Evolutionary conservation across 2,113 vertebrate species (phyloP), one percentile per base, ranked within the genome.

Genomic region (Ranitomeya imitator): DNA sequence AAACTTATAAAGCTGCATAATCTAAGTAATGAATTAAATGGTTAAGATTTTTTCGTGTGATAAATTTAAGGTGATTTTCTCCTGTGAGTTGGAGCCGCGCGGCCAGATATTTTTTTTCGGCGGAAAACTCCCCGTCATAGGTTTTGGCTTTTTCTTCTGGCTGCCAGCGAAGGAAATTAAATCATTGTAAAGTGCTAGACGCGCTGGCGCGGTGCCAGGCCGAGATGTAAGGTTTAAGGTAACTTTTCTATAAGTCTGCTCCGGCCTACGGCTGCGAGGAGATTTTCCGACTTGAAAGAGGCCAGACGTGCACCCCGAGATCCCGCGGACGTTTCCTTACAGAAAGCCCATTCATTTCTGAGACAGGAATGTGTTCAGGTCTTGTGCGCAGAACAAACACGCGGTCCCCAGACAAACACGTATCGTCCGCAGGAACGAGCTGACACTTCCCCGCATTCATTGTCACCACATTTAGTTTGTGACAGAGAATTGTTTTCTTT

Each of bases 121-220:
- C 45, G 80, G 80, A 88, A 76, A 88, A 83, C 54, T 73, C 31
- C 67, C 37, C 18, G 86, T 88, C 86, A 88, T 16, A 73, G 86
- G 37, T 60, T 73, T 82, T 31, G 31, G 21, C 57, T 21, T 71
- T 60, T 59, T 51, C 79, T 60, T 63, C 67, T 83, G 86, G 86
- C 86, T 83, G 86, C 80, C 80, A 61, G 71, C 11, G 80, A 83
- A 88, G 86, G 86, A 88, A 88, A 83, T 88, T 63, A 88, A 88
- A 88, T 83, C 86, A 88, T 88, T 83, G 54, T 83, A 45, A 77
- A 88, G 69, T 52, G 55, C 57, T 76, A 88, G 86, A 88, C 69
- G 10, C 21, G 67, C 71, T 88, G 86, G 86, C 86, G 59, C 7
- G 15, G 12, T 63, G 86, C 86, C 86, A 83, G 57, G n/a, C 26